Percentiles rank a stretch among this genome's conserved stretches.
Conservation (phyloP, 2,113 vertebrate genomes). For the Lepisosteus oculatus region DNA sequence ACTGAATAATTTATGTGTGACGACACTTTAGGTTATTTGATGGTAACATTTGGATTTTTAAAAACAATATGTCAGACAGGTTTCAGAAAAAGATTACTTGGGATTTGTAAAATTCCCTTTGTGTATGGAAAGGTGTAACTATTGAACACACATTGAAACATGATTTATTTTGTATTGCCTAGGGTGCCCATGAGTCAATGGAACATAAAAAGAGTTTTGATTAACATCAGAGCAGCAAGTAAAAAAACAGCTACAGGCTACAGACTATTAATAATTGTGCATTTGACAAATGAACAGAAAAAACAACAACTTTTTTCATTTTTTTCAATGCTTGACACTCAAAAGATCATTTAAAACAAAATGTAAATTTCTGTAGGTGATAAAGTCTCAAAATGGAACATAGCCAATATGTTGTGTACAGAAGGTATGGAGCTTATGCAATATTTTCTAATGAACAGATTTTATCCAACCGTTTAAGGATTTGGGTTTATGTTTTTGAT, state of each 20-base stretch:
- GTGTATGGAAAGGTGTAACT: background rate
- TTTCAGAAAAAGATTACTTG: background rate
- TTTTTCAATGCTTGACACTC: background rate
- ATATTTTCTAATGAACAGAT: too few relatives aligned
- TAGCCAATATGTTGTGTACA: too few relatives aligned
- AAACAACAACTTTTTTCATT: background rate
- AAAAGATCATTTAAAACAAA: background rate
- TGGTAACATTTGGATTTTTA: too few relatives aligned
- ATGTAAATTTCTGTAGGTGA: background rate
- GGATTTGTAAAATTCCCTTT: background rate
- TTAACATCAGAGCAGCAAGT: background rate
- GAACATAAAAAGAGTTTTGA: conserved; percentile 7
- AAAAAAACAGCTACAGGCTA: background rate
- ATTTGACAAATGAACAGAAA: background rate
- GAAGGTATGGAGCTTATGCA: too few relatives aligned
- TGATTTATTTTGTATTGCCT: conserved; percentile 16
- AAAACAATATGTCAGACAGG: background rate
- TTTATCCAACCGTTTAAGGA: too few relatives aligned
- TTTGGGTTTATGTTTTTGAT: too few relatives aligned
- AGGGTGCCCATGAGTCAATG: background rate
- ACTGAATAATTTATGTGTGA: too few relatives aligned
- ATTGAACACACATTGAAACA: background rate
- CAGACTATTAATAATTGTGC: background rate
- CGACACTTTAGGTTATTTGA: too few relatives aligned
- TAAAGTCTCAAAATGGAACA: too few relatives aligned